These are phyloP conservation scores for Zosterops japonicus DNA, from an alignment of 2,113 vertebrate species.

Conservation along the genomic window DNA sequence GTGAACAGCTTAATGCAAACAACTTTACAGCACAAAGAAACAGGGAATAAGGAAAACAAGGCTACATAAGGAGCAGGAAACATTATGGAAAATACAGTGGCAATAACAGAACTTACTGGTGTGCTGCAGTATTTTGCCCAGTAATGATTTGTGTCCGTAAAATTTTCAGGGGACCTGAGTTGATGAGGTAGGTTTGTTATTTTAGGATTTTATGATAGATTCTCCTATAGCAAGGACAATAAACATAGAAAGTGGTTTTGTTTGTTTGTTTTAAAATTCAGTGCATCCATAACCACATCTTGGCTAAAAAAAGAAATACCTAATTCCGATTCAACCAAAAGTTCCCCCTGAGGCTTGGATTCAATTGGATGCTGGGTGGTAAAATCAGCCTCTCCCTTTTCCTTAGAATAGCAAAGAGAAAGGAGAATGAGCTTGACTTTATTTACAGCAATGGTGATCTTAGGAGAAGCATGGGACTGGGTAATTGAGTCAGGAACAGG, in stretches of 20 bases:
- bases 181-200: background rate
- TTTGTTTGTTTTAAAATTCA: background rate
- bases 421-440: background rate
- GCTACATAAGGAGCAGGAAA: background rate
- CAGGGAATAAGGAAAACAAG: background rate
- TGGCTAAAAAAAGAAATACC: background rate
- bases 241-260: background rate
- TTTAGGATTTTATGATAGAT: background rate
- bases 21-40: background rate
- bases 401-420: background rate
- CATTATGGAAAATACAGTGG: background rate
- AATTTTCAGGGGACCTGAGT: background rate
- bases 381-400: background rate
- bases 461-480: background rate
- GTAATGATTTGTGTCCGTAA: background rate
- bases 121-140: background rate
- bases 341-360: background rate
- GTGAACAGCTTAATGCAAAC: background rate
- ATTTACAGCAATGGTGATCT: background rate
- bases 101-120: background rate
- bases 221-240: background rate
- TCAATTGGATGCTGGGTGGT: background rate
- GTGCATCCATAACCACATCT: background rate
- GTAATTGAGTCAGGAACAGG: conserved; percentile 15
- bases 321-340: background rate